Evolutionary conservation across 2,888 invertebrate genomes (phyloP).

Genomic region (Amitus sp.): DNA sequence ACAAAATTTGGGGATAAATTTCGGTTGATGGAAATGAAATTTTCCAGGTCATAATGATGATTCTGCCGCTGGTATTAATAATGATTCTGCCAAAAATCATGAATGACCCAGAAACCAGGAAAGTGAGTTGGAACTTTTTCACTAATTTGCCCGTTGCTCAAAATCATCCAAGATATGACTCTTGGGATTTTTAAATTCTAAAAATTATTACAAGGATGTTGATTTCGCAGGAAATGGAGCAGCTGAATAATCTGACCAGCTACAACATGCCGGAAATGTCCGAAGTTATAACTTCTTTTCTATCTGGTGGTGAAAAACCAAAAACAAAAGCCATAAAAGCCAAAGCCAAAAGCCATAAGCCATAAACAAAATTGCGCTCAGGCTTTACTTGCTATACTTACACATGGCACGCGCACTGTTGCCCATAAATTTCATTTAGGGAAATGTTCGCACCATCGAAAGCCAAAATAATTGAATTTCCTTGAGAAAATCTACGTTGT

Average conservation of each 20-base stretch:
- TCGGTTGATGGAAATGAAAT: no score
- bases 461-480: no score
- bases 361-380: not conserved
- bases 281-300: constrained; percentile 89
- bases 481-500: no score
- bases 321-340: constrained; percentile 66
- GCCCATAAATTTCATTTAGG: no score
- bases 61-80: constrained; percentile 88
- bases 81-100: constrained; percentile 96
- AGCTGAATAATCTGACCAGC: constrained; percentile 82
- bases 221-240: constrained; percentile 81
- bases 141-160: no score
- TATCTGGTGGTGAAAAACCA: constrained; percentile 76
- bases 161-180: no score
- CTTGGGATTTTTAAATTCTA: no score
- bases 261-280: constrained; percentile 95
- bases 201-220: not conserved
- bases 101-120: constrained; percentile 97
- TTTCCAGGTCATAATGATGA: constrained; percentile 91
- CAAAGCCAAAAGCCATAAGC: constrained; percentile 64
- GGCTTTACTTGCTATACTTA: not conserved
- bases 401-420: not conserved
- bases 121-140: constrained; percentile 68
- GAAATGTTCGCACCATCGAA: no score
- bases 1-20: no score